Evolutionary conservation across 2,113 vertebrate genomes (phyloP).

Genomic region (Oceanites oceanicus): DNA sequence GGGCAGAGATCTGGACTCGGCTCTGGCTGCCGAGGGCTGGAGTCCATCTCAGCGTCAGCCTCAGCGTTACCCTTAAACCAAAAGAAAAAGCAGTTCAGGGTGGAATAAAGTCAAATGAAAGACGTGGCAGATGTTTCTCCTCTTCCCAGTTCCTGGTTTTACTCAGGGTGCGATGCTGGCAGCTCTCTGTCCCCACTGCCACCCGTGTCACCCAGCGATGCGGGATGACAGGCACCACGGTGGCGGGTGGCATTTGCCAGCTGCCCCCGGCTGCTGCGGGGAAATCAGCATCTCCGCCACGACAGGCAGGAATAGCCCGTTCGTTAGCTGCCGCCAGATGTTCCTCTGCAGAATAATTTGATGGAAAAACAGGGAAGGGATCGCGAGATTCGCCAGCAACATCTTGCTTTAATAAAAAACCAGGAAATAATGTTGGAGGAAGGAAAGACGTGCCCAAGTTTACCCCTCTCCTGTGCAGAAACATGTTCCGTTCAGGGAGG

Average conservation of each 20-base stretch:
- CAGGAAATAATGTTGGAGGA: not conserved
- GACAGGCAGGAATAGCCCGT: not conserved
- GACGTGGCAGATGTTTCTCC: conserved; percentile 27
- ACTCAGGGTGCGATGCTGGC: fast-evolving
- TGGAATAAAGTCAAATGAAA: not conserved
- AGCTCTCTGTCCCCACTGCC: not conserved
- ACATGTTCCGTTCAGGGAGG: fast-evolving
- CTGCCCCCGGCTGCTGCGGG: not conserved
- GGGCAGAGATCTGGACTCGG: not conserved
- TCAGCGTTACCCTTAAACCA: not conserved
- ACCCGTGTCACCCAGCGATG: not conserved
- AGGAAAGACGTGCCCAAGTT: not conserved
- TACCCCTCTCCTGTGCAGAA: not conserved
- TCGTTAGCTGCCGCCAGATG: not conserved
- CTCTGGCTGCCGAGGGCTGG: not conserved
- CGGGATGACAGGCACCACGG: fast-evolving
- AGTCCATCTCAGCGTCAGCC: not conserved
- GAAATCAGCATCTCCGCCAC: fast-evolving
- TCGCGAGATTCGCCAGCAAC: not conserved
- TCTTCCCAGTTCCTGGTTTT: not conserved
- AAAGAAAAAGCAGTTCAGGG: not conserved
- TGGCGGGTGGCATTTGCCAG: not conserved
- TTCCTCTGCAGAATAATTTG: not conserved
- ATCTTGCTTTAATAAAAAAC: conserved; percentile 20
- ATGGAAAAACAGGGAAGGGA: conserved; percentile 31